Conservation (phyloP, 2,888 invertebrate genomes). For the Drosophila cracens region DNA sequence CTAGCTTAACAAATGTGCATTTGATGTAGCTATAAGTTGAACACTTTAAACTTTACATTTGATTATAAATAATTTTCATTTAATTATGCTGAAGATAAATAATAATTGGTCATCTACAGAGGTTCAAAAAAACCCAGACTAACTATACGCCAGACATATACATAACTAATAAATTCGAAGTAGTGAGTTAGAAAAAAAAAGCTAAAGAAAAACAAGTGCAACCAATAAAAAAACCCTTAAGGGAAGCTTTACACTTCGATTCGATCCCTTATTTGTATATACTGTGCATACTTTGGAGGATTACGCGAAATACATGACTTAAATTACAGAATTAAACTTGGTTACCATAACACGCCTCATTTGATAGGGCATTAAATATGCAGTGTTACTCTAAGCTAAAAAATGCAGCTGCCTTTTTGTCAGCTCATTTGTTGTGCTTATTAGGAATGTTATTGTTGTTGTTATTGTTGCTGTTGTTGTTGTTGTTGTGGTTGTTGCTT, state of each 20-base stretch:
- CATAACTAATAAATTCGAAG: too few relatives aligned
- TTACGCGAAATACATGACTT: not conserved
- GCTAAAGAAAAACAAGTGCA: not conserved
- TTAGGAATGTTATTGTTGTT: slow-evolving; percentile 29
- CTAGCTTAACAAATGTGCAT: too few relatives aligned
- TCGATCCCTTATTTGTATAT: not conserved
- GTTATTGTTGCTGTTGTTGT: slow-evolving; percentile 7
- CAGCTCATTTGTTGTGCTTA: slow-evolving; percentile 59
- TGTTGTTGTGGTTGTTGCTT: slow-evolving; percentile 19
- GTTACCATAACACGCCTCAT: not conserved
- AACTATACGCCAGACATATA: not conserved
- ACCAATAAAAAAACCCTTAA: not conserved
- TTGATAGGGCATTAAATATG: not conserved
- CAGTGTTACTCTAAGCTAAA: not conserved
- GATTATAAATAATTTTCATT: not conserved
- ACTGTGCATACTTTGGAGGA: not conserved
- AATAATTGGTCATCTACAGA: not conserved
- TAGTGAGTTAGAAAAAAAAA: too few relatives aligned
- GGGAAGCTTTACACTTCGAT: not conserved
- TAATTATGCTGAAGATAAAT: not conserved
- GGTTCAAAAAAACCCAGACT: not conserved
- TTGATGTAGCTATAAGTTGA: not conserved
- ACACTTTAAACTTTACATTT: not conserved
- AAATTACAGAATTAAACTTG: not conserved
- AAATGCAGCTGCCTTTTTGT: slow-evolving; percentile 45